Percentiles rank a stretch among this genome's conserved stretches.
Evolutionary conservation across 2,888 invertebrate genomes (phyloP).

Genomic region (Anoncus sp.): DNA sequence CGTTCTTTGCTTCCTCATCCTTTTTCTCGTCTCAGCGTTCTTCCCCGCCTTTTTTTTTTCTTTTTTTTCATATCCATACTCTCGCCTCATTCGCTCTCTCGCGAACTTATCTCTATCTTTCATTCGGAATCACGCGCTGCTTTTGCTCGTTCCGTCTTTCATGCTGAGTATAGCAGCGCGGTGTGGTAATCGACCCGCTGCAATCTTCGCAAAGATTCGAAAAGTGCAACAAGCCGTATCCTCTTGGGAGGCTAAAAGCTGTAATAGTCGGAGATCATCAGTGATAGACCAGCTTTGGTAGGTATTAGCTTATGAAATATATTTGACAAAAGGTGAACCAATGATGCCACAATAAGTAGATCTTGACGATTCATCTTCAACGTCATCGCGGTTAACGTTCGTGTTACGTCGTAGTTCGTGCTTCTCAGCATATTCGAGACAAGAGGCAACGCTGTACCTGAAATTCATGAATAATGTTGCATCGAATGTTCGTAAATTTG

Average conservation of each 20-base stretch:
- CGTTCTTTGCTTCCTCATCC: conserved; percentile 64
- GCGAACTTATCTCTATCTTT: conserved; percentile 65
- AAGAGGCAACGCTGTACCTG: conserved; percentile 1
- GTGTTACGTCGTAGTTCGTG: neutral
- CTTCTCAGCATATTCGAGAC: conserved; percentile 6
- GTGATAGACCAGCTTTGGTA: neutral
- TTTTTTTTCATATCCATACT: conserved; percentile 20
- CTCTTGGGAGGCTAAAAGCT: conserved; percentile 9
- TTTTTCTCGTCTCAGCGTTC: conserved; percentile 34
- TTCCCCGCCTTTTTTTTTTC: conserved; percentile 35
- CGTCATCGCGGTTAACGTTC: neutral
- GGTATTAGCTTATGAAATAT: conserved; percentile 11
- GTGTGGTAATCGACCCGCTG: conserved; percentile 55
- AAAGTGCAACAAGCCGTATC: conserved; percentile 44
- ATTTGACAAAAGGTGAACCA: neutral
- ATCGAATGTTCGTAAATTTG: neutral
- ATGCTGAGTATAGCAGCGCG: conserved; percentile 16
- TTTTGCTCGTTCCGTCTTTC: conserved; percentile 43
- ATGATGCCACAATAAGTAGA: conserved; percentile 1
- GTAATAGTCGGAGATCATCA: conserved; percentile 5
- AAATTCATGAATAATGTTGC: conserved; percentile 5
- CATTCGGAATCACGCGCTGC: conserved; percentile 56
- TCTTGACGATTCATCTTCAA: neutral
- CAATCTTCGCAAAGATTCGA: conserved; percentile 57
- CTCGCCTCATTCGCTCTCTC: conserved; percentile 50